Percentiles rank a stretch among this genome's conserved stretches.
These are phyloP conservation scores for Augiades crinisus DNA, from an alignment of 2,888 invertebrate genomes.

Conservation along the genomic window DNA sequence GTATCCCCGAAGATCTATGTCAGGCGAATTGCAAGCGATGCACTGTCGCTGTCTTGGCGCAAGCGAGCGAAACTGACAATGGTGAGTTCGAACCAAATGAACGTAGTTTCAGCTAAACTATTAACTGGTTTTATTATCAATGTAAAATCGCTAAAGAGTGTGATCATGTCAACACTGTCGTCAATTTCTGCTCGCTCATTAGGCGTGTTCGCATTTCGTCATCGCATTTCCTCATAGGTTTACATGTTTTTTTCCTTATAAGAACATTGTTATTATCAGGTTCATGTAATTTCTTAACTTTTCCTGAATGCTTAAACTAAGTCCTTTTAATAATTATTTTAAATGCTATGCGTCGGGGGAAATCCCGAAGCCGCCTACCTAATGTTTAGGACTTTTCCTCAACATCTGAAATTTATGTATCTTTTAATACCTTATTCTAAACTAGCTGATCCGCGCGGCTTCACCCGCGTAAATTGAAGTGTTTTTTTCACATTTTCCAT, in stretches of 20 bases:
- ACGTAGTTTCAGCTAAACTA: conserved; percentile 35
- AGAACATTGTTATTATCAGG: neutral
- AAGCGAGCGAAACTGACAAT: conserved; percentile 54
- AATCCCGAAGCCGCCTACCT: too few species aligned
- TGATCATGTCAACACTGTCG: conserved; percentile 5
- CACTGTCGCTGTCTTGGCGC: conserved; percentile 60
- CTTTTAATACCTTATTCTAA: too few species aligned
- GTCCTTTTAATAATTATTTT: too few species aligned
- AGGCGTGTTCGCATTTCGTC: neutral
- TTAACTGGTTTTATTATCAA: conserved; percentile 1
- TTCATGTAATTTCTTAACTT: too few species aligned
- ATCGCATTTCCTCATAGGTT: neutral
- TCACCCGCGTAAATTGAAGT: too few species aligned
- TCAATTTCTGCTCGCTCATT: conserved; percentile 23
- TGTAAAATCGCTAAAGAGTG: conserved; percentile 15
- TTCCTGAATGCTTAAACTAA: too few species aligned
- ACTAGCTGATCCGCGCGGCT: too few species aligned
- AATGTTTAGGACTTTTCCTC: too few species aligned
- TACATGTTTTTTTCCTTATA: neutral
- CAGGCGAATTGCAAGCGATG: conserved; percentile 65
- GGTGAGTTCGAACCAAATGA: conserved; percentile 58
- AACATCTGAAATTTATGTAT: too few species aligned
- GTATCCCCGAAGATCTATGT: conserved; percentile 59
- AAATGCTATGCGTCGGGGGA: too few species aligned
- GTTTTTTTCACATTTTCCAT: too few species aligned